A percentile compares a stretch with the other conserved stretches of the same genome.
These are phyloP conservation scores for Diacarnus erythraeanus DNA, from an alignment of 37 sponge, comb jelly and placozoan genomes.

Conservation along the genomic window DNA sequence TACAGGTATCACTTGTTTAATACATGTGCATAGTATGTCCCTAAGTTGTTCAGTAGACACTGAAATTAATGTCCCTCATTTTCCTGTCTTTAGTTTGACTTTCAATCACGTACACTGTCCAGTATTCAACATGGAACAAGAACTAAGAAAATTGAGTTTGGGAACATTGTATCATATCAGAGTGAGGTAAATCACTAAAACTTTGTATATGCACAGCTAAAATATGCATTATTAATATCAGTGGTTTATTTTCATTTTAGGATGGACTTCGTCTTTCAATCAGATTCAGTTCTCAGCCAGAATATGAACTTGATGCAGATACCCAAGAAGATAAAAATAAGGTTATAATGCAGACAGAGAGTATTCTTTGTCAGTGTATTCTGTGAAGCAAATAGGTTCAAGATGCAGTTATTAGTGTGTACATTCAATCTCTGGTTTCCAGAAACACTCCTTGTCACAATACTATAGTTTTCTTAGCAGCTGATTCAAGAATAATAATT, in stretches of 20 bases:
- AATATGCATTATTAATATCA: neutral
- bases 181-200: slow-evolving; percentile 78
- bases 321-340: slow-evolving; percentile 76
- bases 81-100: slow-evolving; percentile 62
- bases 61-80: neutral
- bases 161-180: slow-evolving; percentile 42
- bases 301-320: slow-evolving; percentile 79
- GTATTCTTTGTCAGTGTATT: too few relatives aligned
- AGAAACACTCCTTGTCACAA: neutral
- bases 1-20: too few relatives aligned
- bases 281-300: slow-evolving; percentile 47
- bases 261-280: slow-evolving; percentile 67
- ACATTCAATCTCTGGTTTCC: neutral
- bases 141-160: slow-evolving; percentile 60
- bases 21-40: too few relatives aligned
- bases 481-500: too few relatives aligned
- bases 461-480: neutral
- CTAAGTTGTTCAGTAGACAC: neutral
- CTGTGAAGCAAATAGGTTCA: too few relatives aligned
- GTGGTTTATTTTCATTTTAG: slow-evolving; percentile 7
- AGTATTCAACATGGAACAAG: slow-evolving; percentile 67
- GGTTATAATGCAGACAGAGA: too few relatives aligned
- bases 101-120: slow-evolving; percentile 36
- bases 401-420: too few relatives aligned
- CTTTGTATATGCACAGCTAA: neutral